Evolutionary conservation across 2,113 vertebrate genomes (phyloP).

Genomic region (Labrus mixtus): DNA sequence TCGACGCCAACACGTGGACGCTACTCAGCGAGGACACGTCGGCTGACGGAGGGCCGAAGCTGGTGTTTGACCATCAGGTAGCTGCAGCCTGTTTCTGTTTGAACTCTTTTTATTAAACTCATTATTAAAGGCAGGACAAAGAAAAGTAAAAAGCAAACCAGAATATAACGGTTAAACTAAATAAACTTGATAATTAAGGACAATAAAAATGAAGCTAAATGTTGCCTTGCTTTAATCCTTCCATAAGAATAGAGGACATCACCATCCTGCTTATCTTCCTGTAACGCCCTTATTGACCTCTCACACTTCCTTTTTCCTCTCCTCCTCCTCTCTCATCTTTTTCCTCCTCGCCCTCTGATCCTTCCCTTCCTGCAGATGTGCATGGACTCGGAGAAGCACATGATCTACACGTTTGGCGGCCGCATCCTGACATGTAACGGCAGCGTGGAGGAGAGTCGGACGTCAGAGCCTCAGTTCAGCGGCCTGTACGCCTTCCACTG

Average conservation of each 20-base stretch:
- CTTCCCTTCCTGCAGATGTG: slow-evolving; percentile 89
- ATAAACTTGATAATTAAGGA: too few species aligned
- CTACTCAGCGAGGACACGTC: slow-evolving; percentile 96
- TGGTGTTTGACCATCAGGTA: slow-evolving; percentile 99
- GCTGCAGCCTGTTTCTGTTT: not conserved
- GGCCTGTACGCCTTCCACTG: slow-evolving; percentile 97
- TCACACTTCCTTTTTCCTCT: not conserved
- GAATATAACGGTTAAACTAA: too few species aligned
- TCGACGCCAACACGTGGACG: slow-evolving; percentile 95
- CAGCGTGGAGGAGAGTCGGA: slow-evolving; percentile 94
- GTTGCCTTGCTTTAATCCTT: too few species aligned
- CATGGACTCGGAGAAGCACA: slow-evolving; percentile 99
- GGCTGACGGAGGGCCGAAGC: slow-evolving; percentile 94
- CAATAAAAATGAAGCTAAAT: too few species aligned
- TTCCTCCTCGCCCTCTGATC: not conserved
- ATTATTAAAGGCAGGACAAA: too few species aligned
- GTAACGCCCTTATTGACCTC: not conserved
- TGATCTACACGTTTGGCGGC: slow-evolving; percentile 99
- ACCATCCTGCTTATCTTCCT: not conserved
- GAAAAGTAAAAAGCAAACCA: not conserved
- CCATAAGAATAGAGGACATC: too few species aligned
- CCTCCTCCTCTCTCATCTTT: not conserved
- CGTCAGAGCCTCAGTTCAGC: slow-evolving; percentile 97
- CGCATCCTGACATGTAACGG: slow-evolving; percentile 97
- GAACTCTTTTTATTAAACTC: not conserved